Evolutionary conservation across 2,888 invertebrate species (phyloP).

Genomic region (Teinopalpus imperialis): DNA sequence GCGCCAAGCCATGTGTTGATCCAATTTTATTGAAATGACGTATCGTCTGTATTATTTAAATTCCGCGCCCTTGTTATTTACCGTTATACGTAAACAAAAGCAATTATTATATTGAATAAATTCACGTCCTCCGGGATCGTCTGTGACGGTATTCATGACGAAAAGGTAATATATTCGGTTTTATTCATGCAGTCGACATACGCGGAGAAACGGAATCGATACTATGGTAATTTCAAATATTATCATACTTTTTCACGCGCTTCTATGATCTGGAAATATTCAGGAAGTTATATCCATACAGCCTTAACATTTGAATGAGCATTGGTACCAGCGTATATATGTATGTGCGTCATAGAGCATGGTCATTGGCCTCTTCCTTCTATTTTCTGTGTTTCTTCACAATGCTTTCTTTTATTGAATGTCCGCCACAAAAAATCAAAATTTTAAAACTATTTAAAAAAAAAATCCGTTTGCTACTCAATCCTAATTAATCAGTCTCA

Average conservation of each 20-base stretch:
- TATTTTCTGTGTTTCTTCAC: too few species aligned
- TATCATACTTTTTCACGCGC: constrained; percentile 24
- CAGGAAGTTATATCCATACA: constrained; percentile 3
- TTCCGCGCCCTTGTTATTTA: neutral
- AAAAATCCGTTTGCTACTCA: too few species aligned
- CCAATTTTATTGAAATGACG: constrained; percentile 13
- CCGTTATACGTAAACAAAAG: neutral
- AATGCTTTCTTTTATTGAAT: too few species aligned
- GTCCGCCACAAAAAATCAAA: too few species aligned
- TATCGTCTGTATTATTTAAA: constrained; percentile 4
- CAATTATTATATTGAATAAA: constrained; percentile 4
- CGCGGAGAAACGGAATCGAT: constrained; percentile 27
- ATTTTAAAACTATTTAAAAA: too few species aligned
- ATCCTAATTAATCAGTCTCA: too few species aligned
- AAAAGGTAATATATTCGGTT: constrained; percentile 17
- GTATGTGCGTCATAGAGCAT: neutral
- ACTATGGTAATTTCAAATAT: constrained; percentile 25
- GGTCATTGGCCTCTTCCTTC: too few species aligned
- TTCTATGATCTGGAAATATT: constrained; percentile 11
- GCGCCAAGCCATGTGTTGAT: constrained; percentile 20
- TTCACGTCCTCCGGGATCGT: neutral
- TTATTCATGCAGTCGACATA: constrained; percentile 31
- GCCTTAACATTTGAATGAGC: constrained; percentile 4
- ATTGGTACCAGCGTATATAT: neutral
- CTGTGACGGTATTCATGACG: constrained; percentile 19